Conservation (phyloP, 2,797 vertebrate species). For the Coendou prehensilis region DNA sequence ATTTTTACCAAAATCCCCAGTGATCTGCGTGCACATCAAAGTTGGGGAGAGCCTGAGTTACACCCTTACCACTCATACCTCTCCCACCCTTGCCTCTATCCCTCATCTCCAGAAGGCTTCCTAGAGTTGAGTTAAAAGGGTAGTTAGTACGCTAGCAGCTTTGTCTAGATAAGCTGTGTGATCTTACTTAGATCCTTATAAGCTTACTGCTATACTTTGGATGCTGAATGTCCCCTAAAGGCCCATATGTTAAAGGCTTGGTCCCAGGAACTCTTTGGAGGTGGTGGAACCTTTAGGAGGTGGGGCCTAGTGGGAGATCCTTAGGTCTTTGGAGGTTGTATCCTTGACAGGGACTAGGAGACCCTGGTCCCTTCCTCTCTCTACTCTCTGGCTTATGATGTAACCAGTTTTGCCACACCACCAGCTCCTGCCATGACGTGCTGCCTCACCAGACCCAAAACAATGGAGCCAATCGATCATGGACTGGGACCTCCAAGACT, state of each 20-base stretch:
- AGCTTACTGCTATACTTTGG: not conserved
- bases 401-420: not conserved
- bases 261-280: not conserved
- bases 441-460: not conserved
- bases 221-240: not conserved
- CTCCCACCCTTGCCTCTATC: not conserved
- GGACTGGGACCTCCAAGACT: not conserved
- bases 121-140: rapidly evolving
- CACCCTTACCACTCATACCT: not conserved
- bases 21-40: not conserved
- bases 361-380: too few species aligned
- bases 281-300: not conserved
- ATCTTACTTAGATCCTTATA: not conserved
- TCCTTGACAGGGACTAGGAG: not conserved
- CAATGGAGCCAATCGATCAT: not conserved
- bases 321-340: not conserved
- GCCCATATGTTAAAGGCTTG: not conserved
- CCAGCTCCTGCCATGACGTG: not conserved
- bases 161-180: not conserved
- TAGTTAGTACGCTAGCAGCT: not conserved
- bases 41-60: too few species aligned
- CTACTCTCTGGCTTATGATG: not conserved
- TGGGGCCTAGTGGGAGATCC: not conserved
- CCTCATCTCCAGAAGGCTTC: not conserved
- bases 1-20: not conserved